phyloP scores from a whole-genome alignment of 2,113 vertebrate species.

The Gambusia holbrooki region DNA sequence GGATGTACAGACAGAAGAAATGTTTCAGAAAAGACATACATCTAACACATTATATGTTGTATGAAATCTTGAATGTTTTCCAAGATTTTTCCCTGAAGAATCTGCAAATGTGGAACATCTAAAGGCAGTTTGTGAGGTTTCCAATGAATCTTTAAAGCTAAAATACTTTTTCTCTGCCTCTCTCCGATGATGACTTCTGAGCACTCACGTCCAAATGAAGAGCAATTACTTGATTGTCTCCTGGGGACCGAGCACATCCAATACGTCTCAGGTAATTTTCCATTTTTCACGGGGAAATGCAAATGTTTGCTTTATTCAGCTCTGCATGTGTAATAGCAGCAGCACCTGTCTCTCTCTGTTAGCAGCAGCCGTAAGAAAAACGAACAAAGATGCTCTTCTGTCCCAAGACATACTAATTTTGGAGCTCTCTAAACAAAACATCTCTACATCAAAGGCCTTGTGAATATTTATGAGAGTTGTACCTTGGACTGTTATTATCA shows the following conservation, averaged over 20 bases:
- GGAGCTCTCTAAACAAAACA: slow-evolving; percentile 35
- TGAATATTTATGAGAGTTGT: slow-evolving; percentile 57
- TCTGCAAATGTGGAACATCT: slow-evolving; percentile 40
- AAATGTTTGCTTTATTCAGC: neutral
- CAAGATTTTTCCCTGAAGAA: slow-evolving; percentile 43
- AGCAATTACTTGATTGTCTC: slow-evolving; percentile 65
- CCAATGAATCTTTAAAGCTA: slow-evolving; percentile 69
- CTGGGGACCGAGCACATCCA: slow-evolving; percentile 26
- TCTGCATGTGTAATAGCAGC: neutral
- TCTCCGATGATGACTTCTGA: slow-evolving; percentile 32
- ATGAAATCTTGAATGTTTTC: slow-evolving; percentile 25
- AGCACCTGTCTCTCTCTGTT: slow-evolving; percentile 32
- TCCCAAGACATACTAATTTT: slow-evolving; percentile 53
- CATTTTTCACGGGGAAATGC: slow-evolving; percentile 24
- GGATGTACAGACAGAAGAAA: slow-evolving; percentile 1
- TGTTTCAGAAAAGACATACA: slow-evolving; percentile 50
- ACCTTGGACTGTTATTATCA: slow-evolving; percentile 43
- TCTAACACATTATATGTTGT: slow-evolving; percentile 13
- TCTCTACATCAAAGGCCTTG: slow-evolving; percentile 56
- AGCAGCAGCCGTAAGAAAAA: slow-evolving; percentile 37
- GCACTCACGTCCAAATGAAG: slow-evolving; percentile 69
- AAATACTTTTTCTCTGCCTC: slow-evolving; percentile 39
- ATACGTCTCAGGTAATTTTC: slow-evolving; percentile 43
- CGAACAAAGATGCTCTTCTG: slow-evolving; percentile 28
- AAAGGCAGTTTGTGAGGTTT: slow-evolving; percentile 48